These are phyloP conservation scores for Hypsibius dujardini DNA, from an alignment of 1,140 invertebrate genomes.

Conservation along the genomic window DNA sequence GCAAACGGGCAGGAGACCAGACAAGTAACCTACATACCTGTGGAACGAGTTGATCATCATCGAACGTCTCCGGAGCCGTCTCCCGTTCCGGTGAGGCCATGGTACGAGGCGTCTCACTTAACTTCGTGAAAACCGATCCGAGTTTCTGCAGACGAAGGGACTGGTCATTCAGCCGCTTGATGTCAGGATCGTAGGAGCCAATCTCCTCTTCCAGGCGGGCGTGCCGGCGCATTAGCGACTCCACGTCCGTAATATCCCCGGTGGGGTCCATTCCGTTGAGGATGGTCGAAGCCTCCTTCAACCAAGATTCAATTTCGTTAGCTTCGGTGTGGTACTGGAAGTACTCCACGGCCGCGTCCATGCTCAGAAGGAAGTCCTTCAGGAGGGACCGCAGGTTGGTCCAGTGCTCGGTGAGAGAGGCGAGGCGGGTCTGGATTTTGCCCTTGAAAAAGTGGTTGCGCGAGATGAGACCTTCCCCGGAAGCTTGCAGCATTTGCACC, in stretches of 20 bases:
- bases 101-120: neutral
- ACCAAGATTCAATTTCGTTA: conserved; percentile 92
- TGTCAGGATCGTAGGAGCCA: conserved; percentile 69
- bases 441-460: conserved; percentile 24
- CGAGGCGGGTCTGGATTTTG: neutral
- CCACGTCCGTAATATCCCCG: conserved; percentile 14
- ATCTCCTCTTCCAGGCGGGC: conserved; percentile 73
- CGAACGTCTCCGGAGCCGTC: neutral
- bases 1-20: too few relatives aligned
- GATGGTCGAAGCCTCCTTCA: conserved; percentile 50
- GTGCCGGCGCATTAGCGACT: conserved; percentile 51
- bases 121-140: neutral
- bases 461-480: conserved; percentile 50
- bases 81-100: neutral
- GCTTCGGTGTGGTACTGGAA: conserved; percentile 78
- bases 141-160: conserved; percentile 49
- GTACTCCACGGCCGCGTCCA: conserved; percentile 7
- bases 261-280: neutral
- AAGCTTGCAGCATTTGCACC: conserved; percentile 53
- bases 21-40: neutral
- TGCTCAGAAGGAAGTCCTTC: neutral
- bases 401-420: conserved; percentile 5
- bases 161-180: conserved; percentile 63
- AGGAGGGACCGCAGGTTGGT: conserved; percentile 28
- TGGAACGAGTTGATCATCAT: neutral